A percentile compares a stretch with the other conserved stretches of the same genome.
Evolutionary conservation across 1,140 invertebrate genomes (phyloP).

Genomic region (Heliconius hewitsoni): DNA sequence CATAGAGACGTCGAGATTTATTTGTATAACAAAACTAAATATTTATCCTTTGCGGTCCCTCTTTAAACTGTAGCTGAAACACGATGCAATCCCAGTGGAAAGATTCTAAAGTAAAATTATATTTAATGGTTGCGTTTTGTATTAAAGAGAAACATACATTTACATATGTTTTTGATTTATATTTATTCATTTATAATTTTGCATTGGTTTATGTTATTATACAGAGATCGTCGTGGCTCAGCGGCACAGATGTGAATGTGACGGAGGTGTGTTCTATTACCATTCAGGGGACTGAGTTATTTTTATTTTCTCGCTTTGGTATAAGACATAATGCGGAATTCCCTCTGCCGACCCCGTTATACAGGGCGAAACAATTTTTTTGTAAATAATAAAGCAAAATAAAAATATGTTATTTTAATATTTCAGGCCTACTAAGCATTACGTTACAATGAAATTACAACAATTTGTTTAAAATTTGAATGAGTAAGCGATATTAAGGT

Average conservation of each 20-base stretch:
- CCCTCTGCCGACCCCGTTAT: neutral
- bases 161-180: neutral
- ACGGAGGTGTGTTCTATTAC: neutral
- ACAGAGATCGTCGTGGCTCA: neutral
- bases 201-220: neutral
- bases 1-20: neutral
- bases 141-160: neutral
- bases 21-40: conserved; percentile 9
- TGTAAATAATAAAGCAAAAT: no score
- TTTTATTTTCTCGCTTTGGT: neutral
- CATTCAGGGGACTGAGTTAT: neutral
- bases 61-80: conserved; percentile 3
- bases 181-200: neutral
- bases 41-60: neutral
- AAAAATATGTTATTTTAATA: no score
- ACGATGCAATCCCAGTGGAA: neutral
- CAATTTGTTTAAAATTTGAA: neutral
- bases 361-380: no score
- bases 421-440: no score
- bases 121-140: neutral
- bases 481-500: neutral
- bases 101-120: neutral
- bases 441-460: neutral
- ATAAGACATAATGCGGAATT: neutral
- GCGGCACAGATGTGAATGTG: neutral